Percentiles rank a stretch among this genome's conserved stretches.
These are phyloP conservation scores for Morone saxatilis DNA, from an alignment of 2,113 vertebrate species.

Conservation along the genomic window DNA sequence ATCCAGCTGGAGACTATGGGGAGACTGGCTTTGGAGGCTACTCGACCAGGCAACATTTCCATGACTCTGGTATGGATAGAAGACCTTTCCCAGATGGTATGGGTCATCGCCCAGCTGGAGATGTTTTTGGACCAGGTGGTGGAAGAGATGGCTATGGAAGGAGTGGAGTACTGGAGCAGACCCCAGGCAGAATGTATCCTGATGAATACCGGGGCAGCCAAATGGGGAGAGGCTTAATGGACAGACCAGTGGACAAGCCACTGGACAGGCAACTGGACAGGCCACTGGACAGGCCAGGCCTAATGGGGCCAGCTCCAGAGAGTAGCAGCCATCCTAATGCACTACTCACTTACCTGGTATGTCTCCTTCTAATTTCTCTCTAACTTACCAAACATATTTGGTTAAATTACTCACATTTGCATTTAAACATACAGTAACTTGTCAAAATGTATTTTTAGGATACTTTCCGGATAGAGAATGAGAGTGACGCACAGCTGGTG, in stretches of 20 bases:
- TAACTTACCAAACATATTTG: too few relatives aligned
- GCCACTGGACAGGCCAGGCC: constrained; percentile 51
- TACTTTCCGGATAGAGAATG: constrained; percentile 84
- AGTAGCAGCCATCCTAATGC: constrained; percentile 68
- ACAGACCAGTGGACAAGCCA: constrained; percentile 50
- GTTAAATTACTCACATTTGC: too few relatives aligned
- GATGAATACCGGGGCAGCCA: constrained; percentile 54
- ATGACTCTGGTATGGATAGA: constrained; percentile 58
- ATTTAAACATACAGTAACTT: neutral
- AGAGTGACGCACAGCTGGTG: constrained; percentile 85
- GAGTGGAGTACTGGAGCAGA: constrained; percentile 46
- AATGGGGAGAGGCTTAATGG: constrained; percentile 49
- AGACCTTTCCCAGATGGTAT: constrained; percentile 65
- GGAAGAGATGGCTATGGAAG: constrained; percentile 65
- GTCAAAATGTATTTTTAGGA: constrained; percentile 73
- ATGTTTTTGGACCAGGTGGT: constrained; percentile 61
- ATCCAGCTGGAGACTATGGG: constrained; percentile 47
- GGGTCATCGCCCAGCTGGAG: constrained; percentile 41
- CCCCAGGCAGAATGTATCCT: constrained; percentile 54
- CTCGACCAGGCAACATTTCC: constrained; percentile 39
- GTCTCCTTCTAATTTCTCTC: neutral
- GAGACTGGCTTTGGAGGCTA: constrained; percentile 63
- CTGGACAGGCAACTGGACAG: constrained; percentile 46
- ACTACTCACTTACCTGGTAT: constrained; percentile 83
- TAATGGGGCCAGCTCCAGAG: constrained; percentile 61